A percentile compares a stretch with the other conserved stretches of the same genome.
These are phyloP conservation scores for Nezara viridula DNA, from an alignment of 2,888 invertebrate genomes.

Conservation along the genomic window DNA sequence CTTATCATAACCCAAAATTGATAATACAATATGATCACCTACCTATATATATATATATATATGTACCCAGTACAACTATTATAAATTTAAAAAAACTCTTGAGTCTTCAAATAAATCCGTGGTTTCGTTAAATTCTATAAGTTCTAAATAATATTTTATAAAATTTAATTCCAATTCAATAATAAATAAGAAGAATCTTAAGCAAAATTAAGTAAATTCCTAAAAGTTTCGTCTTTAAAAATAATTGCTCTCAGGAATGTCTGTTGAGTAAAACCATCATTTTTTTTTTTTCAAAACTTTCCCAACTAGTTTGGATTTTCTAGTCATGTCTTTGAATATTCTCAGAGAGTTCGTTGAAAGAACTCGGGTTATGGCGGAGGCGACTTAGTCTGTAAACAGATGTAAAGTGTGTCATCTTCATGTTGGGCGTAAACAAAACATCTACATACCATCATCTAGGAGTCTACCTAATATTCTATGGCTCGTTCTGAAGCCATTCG, in stretches of 20 bases:
- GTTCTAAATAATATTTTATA: too few relatives aligned
- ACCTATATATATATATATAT: too few relatives aligned
- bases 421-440: constrained; percentile 14
- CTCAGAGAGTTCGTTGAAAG: not conserved
- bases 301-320: constrained; percentile 2
- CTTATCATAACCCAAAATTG: too few relatives aligned
- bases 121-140: too few relatives aligned
- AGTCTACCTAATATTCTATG: not conserved
- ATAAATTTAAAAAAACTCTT: too few relatives aligned
- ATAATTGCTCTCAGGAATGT: not conserved
- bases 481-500: not conserved
- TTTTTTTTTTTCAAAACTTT: constrained; percentile 9
- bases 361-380: not conserved
- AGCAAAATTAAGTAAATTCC: too few relatives aligned
- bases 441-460: not conserved
- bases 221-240: not conserved
- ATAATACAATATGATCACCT: too few relatives aligned
- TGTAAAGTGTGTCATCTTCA: constrained; percentile 39
- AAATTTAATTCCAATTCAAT: too few relatives aligned
- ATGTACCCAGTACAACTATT: too few relatives aligned
- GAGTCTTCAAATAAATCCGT: too few relatives aligned
- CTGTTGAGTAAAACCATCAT: not conserved
- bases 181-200: not conserved
- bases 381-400: constrained; percentile 18
- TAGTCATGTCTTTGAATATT: constrained; percentile 37